Evolutionary conservation across 2,797 vertebrate genomes (phyloP), one percentile per base, ranked within the genome.

Genomic region (Echeneis naucrates): DNA sequence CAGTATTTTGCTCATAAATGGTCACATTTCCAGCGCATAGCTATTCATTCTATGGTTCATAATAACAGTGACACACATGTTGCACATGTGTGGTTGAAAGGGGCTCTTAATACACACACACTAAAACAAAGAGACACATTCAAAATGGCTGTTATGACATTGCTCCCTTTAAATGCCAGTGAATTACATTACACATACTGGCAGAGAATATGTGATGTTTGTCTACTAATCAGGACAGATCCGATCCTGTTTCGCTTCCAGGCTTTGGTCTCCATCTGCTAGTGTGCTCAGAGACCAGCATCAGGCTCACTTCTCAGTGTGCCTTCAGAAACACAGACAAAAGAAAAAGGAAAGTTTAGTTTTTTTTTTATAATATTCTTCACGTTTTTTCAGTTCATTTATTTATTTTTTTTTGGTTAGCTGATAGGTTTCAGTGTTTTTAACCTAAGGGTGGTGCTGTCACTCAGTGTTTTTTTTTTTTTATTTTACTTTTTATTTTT

Each of bases 221-320:
- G 16, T 62, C 57, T 56, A 53, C 64, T 69, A 70, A 77, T 72
- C 66, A 0, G 23, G 37, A 61, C 57, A 27, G 30, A 72, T 78
- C 54, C 69, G 54, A 73, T 73, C 55, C 45, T 37, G 68, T 55
- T 55, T 64, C 52, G 62, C 23, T 57, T 68, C 30, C 71, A 69
- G 53, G 52, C 32, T 75, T 27, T 52, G 51, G 32, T 66, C 50
- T 71, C 68, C 66, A 78, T 83, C 85, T 84, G 83, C 21, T 54
- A 30, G 19, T 52, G 42, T 55, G 24, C 65, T 80, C 45, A 33
- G 45, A 50, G 32, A 53, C 56, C 72, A 37, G 67, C 26, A 13
- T 73, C 32, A 67, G 47, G 62, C 26, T 19, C 5, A 0, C 3
- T 54, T 52, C 65, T 77, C 33, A 68, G 17, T 48, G 33, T 64